Conservation (phyloP, 2,113 vertebrate species). For the Cercopithecus mona region DNA sequence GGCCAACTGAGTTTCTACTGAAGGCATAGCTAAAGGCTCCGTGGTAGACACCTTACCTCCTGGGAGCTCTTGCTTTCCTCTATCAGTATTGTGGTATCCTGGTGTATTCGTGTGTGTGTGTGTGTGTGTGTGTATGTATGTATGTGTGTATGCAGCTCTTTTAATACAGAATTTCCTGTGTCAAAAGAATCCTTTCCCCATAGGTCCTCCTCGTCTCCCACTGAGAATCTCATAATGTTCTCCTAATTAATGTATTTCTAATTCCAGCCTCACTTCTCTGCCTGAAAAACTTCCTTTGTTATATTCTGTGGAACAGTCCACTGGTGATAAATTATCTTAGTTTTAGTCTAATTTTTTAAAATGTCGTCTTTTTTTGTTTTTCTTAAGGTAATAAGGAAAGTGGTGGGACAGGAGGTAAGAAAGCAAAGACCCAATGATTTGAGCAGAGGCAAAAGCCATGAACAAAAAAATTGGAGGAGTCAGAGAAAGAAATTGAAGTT, state of each 20-base stretch:
- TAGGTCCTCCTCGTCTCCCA: neutral
- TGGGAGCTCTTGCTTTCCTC: neutral
- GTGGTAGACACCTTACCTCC: neutral
- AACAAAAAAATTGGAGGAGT: neutral
- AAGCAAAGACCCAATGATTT: neutral
- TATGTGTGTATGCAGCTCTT: neutral
- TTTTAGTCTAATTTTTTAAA: neutral
- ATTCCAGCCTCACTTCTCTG: neutral
- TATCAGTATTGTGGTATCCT: neutral
- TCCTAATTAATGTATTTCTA: neutral
- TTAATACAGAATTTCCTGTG: neutral
- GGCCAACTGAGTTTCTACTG: neutral
- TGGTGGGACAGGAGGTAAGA: neutral
- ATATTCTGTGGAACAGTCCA: neutral
- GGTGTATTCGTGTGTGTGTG: neutral
- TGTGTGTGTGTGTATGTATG: neutral
- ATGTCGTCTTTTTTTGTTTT: neutral
- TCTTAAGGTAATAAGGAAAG: neutral
- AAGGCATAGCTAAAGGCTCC: neutral
- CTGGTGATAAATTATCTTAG: neutral
- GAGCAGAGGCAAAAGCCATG: neutral
- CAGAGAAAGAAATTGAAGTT: slow-evolving; percentile 2
- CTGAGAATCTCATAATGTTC: neutral
- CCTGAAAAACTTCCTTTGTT: neutral
- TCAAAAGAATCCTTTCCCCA: neutral